A percentile compares a stretch with the other conserved stretches of the same genome.
Evolutionary conservation across 2,888 invertebrate species (phyloP).

Genomic region (Callyntrura sp.): DNA sequence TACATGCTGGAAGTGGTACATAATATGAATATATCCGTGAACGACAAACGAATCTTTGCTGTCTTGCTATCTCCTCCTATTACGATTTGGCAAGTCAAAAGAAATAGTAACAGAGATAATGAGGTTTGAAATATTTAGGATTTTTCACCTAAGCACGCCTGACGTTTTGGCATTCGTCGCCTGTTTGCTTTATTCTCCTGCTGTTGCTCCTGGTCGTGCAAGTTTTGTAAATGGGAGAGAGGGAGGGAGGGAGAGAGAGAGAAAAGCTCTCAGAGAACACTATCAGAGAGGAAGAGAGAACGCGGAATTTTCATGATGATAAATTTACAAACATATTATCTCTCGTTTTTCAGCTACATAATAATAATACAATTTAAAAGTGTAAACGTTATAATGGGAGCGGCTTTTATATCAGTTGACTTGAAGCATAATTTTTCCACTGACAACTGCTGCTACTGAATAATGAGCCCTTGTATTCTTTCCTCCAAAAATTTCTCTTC

Average conservation of each 20-base stretch:
- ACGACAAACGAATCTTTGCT: slow-evolving; percentile 48
- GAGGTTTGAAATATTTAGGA: slow-evolving; percentile 80
- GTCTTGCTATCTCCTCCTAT: slow-evolving; percentile 59
- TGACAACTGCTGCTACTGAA: slow-evolving; percentile 71
- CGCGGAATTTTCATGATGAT: slow-evolving; percentile 53
- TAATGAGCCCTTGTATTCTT: slow-evolving; percentile 54
- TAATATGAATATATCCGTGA: slow-evolving; percentile 15
- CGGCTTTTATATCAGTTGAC: slow-evolving; percentile 57
- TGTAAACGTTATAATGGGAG: slow-evolving; percentile 63
- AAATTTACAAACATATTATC: slow-evolving; percentile 48
- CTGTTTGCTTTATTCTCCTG: background rate
- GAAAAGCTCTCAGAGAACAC: background rate
- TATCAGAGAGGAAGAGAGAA: background rate
- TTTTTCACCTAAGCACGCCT: slow-evolving; percentile 77
- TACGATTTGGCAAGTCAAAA: slow-evolving; percentile 65
- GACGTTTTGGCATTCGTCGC: slow-evolving; percentile 75
- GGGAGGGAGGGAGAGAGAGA: background rate
- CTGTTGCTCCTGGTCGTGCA: slow-evolving; percentile 41
- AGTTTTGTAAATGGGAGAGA: slow-evolving; percentile 14
- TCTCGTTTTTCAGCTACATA: slow-evolving; percentile 29
- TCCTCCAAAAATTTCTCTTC: slow-evolving; percentile 16
- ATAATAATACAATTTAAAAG: slow-evolving; percentile 57
- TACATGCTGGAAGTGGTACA: background rate
- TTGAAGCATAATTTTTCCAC: slow-evolving; percentile 66
- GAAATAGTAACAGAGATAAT: slow-evolving; percentile 77